Evolutionary conservation across 2,797 vertebrate species (phyloP).

Genomic region (Acestrorhynchus altus): DNA sequence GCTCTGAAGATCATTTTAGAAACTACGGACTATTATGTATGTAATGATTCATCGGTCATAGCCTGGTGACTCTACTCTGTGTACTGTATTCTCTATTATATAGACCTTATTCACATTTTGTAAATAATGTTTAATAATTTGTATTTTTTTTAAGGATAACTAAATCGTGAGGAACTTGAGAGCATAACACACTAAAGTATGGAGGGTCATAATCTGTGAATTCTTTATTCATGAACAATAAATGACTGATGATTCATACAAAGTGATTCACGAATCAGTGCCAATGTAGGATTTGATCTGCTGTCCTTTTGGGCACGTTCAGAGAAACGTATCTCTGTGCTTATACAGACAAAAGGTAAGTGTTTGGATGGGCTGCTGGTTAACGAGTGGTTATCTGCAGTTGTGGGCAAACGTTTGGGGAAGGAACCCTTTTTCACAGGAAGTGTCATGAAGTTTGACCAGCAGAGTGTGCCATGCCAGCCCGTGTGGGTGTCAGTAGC

Average conservation of each 20-base stretch:
- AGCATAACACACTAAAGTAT: neutral
- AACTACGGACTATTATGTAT: neutral
- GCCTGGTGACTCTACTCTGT: neutral
- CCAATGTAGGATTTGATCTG: no score
- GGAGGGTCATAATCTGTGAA: neutral
- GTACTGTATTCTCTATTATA: slow-evolving; percentile 6
- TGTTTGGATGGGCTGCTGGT: no score
- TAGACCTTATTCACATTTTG: neutral
- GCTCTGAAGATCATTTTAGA: neutral
- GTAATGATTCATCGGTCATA: neutral
- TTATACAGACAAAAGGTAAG: no score
- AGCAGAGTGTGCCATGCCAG: no score
- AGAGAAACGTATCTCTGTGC: no score
- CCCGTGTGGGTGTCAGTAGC: no score
- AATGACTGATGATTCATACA: neutral
- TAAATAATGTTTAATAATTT: slow-evolving; percentile 37
- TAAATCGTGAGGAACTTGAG: neutral
- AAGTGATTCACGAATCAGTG: neutral
- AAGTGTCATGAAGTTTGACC: no score
- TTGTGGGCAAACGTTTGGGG: no score
- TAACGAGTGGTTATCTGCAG: no score
- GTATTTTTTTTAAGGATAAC: neutral
- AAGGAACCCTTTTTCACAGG: no score
- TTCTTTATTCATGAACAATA: neutral
- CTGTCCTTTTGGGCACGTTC: no score